Base-by-base conservation (phyloP, 2,797 vertebrate genomes). In the Enoplosus armatus region DNA sequence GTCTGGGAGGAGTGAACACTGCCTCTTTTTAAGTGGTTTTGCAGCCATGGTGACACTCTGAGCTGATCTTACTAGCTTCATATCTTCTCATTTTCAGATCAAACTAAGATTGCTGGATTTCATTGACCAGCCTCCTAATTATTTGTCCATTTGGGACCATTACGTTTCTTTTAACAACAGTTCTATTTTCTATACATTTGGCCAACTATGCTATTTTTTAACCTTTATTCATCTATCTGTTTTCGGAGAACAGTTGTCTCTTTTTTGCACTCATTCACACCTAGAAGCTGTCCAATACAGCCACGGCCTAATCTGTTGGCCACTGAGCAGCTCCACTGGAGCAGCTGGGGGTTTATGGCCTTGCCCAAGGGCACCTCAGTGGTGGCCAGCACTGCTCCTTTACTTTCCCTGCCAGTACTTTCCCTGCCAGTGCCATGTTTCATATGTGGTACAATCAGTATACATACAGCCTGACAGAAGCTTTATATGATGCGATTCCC, bases 1-100 rank as follows among this genome's bases (percentile, higher is more conserved):
- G 87, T 83, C 81, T 75, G 53, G 76, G 79, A 86, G 86, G 85
- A 83, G 62, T 75, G 68, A 87, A 79, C 54, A 45, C 76, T 79
- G 86, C 53, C 72, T 84, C 70, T 75, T 88, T 80, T 75, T 65
- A 89, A 92, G 79, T 76, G 83, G 51, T 79, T 92, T 88, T 87
- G 74, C 75, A 80, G 64, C 58, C 50, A 37, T n/a, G 55, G 73
- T 85, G 86, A 86, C 90, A 85, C 14, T 66, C 35, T 37, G 63
- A 87, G 72, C 55, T 79, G 79, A 87, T 87, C 66, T 84, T 54
- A 66, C 66, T 8, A 18, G 47, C 58, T 71, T 82, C 51, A 81
- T 12, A 83, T 82, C 55, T 56, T 47, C 47, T 59, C 74, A 26
- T 31, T 59, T 63, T 26, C 7, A 8, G 59, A 69, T 79, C 77